Base-by-base conservation (phyloP, 53 echinoderm and acorn worm species). In the Apostichopus leukothele region DNA sequence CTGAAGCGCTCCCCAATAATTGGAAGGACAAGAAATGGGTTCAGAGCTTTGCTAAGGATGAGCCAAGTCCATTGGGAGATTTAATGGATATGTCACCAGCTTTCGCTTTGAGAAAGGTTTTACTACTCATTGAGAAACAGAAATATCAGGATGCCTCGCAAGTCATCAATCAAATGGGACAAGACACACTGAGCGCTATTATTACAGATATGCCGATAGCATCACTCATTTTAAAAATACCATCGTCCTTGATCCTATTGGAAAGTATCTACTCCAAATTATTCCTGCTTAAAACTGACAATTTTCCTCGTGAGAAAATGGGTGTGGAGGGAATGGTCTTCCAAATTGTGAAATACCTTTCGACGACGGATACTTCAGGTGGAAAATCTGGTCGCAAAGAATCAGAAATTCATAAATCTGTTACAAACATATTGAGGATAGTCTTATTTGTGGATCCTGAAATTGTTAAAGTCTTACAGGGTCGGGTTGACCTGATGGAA, bases 251-350 rank as follows among this genome's bases (percentile, higher is more conserved):
- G 23, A 79, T 93, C 6, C 39, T 95, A 5, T 52, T 96, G 10
- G 96, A 96, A 78, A 96, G 96, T 81, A 75, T 96, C 19, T 96
- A 94, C 75, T 96, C 96, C 5, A 95, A 93, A 54, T 89, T 96
- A 7, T 96, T 96, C 81, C 83, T 96, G 51, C 76, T 93, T 16
- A 90, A 92, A 87, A 79, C 93, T 5, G 92, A 94, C 19, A 90
- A 86, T 57, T 94, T 96, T 61, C 96, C 96, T 25, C 79, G 93
- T 3, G 93, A 92, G 11, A 89, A 94, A 83, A 80, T 96, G 27
- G 91, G 83, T 26, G 92, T 96, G 2, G 96, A 96, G 52, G 87
- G 83, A 9, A 90, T 91, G 68, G 93, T 95, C 16, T 93, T 96
- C 76, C 96, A 94, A n/a, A 95, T 96, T 21, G 96, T 96, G 51